Conservation (phyloP, 2,113 vertebrate species). For the Chelonoidis abingdonii region DNA sequence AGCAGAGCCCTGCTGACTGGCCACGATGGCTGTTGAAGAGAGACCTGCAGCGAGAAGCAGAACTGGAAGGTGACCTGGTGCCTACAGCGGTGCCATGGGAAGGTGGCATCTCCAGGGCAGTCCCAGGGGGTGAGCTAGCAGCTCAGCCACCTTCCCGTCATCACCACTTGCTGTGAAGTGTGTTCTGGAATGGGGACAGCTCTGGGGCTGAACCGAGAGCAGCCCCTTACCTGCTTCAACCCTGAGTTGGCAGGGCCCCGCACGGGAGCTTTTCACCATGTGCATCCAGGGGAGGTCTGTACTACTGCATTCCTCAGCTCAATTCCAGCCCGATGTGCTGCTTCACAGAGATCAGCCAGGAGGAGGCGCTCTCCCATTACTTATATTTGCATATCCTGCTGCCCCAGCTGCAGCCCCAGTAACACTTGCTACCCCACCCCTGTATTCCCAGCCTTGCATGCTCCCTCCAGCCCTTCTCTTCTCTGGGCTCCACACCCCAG, state of each 20-base stretch:
- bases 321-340: not conserved
- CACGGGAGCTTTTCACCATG: too few species aligned
- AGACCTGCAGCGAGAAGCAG: conserved; percentile 81
- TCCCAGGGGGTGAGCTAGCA: not conserved
- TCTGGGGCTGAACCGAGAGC: accelerated
- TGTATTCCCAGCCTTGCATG: too few species aligned
- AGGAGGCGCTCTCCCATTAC: not conserved
- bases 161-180: too few species aligned
- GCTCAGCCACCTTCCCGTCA: not conserved
- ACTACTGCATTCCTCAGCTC: not conserved
- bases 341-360: too few species aligned
- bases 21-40: conserved; percentile 96
- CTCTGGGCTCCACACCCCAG: not conserved
- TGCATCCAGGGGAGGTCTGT: not conserved
- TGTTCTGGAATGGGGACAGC: accelerated
- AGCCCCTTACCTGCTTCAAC: accelerated
- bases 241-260: too few species aligned
- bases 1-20: conserved; percentile 90
- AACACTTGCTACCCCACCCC: too few species aligned
- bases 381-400: too few species aligned
- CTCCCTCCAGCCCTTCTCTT: not conserved
- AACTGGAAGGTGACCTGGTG: not conserved
- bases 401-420: not conserved
- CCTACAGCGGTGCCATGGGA: accelerated
- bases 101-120: accelerated